Percentiles rank a stretch among this genome's conserved stretches.
Conservation (phyloP, 1,140 invertebrate genomes). For the Rhynchophorus ferrugineus region DNA sequence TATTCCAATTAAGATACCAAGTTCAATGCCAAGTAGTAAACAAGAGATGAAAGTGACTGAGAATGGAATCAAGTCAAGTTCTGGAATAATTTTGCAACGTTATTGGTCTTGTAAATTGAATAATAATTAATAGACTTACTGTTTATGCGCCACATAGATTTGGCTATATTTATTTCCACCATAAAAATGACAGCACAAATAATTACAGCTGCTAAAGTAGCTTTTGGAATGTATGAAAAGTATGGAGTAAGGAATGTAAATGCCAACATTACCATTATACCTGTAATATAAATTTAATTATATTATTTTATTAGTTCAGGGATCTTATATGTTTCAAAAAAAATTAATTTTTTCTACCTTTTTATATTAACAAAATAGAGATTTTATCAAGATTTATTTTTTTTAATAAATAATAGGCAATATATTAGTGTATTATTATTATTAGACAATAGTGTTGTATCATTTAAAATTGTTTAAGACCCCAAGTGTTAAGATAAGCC, state of each 20-base stretch:
- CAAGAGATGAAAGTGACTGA: conserved; percentile 65
- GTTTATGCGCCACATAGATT: conserved; percentile 55
- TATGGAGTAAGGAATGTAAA: conserved; percentile 59
- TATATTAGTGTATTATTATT: too few species aligned
- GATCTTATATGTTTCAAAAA: background rate
- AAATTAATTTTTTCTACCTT: background rate
- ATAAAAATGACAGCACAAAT: conserved; percentile 65
- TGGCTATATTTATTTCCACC: conserved; percentile 54
- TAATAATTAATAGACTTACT: conserved; percentile 43
- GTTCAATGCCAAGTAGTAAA: conserved; percentile 67
- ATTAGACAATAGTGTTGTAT: too few species aligned
- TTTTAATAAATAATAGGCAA: too few species aligned
- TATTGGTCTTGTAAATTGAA: conserved; percentile 1
- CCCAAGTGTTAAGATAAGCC: too few species aligned
- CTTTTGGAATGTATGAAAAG: conserved; percentile 63
- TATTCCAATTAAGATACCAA: conserved; percentile 78
- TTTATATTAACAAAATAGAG: too few species aligned
- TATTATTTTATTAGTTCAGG: conserved; percentile 4
- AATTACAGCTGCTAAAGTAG: conserved; percentile 57
- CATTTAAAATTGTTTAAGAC: too few species aligned
- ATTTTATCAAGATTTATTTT: too few species aligned
- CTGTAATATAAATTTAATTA: conserved; percentile 41
- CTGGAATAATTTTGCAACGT: conserved; percentile 44
- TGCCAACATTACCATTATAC: conserved; percentile 45
- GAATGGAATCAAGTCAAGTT: conserved; percentile 68